Base-by-base conservation (phyloP, 2,797 vertebrate genomes). In the Poeciliopsis turneri region DNA sequence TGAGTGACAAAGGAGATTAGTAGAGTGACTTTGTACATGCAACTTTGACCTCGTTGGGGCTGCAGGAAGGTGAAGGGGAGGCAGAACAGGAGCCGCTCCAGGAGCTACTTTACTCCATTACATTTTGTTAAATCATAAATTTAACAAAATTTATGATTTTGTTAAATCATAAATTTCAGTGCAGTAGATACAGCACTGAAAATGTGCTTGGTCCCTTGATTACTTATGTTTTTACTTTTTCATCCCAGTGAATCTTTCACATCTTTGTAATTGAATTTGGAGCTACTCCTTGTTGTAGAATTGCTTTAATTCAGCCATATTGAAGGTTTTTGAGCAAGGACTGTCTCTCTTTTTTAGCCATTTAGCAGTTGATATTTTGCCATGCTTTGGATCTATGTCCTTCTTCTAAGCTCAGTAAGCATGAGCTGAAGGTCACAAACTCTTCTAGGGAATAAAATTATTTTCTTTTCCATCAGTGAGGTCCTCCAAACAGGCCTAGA, bases 1-100 rank as follows among this genome's bases (percentile, higher is more conserved):
- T 96, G 95, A 96, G 94, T 95, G 95, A 95, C 96, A 96, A 96
- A 95, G 91, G 85, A 96, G 95, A 96, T 96, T 96, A 96, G 95
- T 84, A 72, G 89, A 94, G 83, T 86, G 93, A 94, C 94, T 94
- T 92, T 95, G 85, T 94, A 95, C 95, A 94, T 93, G 93, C 75
- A 92, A 93, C 89, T 94, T 83, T 95, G 95, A 96, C 95, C 95
- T 93, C 93, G 86, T 87, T 85, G 86, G 91, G 89, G 89, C 88
- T 46, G 83, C 86, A 71, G 82, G 84, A 92, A 93, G 92, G 92
- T 91, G 90, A 91, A 82, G 39, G 12, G 43, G 36, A 78, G 80
- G 78, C 28, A 41, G 74, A 8, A 39, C 76, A 51, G 75, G 59
- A 79, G 78, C 28, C 3, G 30, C 51, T 73, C 78, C 45, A 47